Evolutionary conservation across 2,888 invertebrate species (phyloP).

Genomic region (Dolichomitus sp.): DNA sequence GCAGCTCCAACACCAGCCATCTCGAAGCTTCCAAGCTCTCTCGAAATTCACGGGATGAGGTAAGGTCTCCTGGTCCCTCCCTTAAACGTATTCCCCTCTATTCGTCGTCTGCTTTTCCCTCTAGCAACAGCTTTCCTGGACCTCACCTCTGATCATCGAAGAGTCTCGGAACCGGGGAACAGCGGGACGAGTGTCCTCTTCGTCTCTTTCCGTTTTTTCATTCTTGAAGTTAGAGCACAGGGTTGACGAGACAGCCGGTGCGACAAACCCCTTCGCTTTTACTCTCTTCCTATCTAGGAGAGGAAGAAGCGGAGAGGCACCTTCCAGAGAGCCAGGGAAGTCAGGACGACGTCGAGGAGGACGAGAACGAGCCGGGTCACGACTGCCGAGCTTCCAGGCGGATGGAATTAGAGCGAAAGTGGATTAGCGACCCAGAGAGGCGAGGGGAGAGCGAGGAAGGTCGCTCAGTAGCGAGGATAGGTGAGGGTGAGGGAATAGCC

Average conservation of each 20-base stretch:
- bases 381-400: conserved; percentile 62
- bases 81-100: conserved; percentile 44
- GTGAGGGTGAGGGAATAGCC: background rate
- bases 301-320: conserved; percentile 43
- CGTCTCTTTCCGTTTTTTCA: background rate
- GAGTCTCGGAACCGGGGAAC: background rate
- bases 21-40: conserved; percentile 35
- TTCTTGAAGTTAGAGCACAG: background rate
- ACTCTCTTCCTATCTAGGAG: conserved; percentile 29
- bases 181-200: background rate
- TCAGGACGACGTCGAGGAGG: conserved; percentile 55
- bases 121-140: background rate
- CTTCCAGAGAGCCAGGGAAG: conserved; percentile 30
- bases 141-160: conserved; percentile 21
- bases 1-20: conserved; percentile 33
- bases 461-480: conserved; percentile 30
- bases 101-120: conserved; percentile 32
- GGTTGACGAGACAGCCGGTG: conserved; percentile 6
- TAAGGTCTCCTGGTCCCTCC: conserved; percentile 29
- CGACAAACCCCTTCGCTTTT: conserved; percentile 39
- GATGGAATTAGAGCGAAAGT: conserved; percentile 73
- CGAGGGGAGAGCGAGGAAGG: conserved; percentile 36
- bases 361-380: conserved; percentile 60
- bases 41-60: conserved; percentile 35
- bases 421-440: conserved; percentile 70